Conservation (phyloP, 1,140 invertebrate genomes). For the Olivierus martensii region DNA sequence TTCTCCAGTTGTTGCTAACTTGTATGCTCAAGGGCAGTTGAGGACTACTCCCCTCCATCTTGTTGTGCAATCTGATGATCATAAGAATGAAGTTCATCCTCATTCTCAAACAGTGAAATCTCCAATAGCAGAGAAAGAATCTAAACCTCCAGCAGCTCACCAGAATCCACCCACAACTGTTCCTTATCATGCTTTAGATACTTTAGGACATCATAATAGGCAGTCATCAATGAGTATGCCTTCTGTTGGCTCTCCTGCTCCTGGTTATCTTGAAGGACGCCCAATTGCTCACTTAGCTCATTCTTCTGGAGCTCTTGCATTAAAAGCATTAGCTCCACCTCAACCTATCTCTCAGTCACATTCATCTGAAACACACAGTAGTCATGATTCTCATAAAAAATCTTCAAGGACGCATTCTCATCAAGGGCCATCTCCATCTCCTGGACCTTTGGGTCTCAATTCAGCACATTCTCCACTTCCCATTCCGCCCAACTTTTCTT, state of each 20-base stretch:
- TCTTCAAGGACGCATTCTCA: background rate
- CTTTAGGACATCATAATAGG: background rate
- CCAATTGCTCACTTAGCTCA: conserved; percentile 10
- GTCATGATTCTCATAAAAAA: conserved; percentile 4
- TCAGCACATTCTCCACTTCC: background rate
- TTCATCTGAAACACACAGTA: background rate
- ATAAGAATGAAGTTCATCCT: background rate
- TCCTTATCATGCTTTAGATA: conserved; percentile 5
- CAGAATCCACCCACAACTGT: conserved; percentile 17
- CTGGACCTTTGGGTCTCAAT: conserved; percentile 3
- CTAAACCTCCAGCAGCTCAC: conserved; percentile 17
- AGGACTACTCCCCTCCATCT: conserved; percentile 1
- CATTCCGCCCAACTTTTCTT: background rate
- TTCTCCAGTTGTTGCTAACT: conserved; percentile 53
- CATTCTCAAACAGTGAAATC: conserved; percentile 2
- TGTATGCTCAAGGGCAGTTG: conserved; percentile 32
- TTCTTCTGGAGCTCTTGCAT: conserved; percentile 4
- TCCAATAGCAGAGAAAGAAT: background rate
- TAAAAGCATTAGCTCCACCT: conserved; percentile 1
- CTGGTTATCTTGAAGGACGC: conserved; percentile 8
- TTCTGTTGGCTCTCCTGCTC: conserved; percentile 1
- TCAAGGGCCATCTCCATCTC: conserved; percentile 15
- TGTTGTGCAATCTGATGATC: conserved; percentile 5
- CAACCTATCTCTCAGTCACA: conserved; percentile 2
- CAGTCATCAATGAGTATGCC: conserved; percentile 4